Percentiles rank a stretch among this genome's conserved stretches.
Conservation (phyloP, 2,797 vertebrate genomes). For the Coregonus suidteri region DNA sequence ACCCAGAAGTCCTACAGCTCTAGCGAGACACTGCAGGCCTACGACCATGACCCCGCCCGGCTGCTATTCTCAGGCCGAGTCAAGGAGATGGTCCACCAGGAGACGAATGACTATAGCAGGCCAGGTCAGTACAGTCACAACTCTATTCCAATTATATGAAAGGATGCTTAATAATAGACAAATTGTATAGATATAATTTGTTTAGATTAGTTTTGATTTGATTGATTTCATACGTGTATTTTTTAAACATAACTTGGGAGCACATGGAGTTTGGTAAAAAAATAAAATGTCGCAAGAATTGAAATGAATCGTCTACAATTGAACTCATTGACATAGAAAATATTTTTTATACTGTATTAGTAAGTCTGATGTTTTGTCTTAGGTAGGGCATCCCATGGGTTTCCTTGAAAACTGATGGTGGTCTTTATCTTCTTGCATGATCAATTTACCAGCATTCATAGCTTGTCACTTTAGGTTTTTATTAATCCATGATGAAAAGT, state of each 20-base stretch:
- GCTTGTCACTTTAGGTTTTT: background rate
- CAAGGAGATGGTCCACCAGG: conserved; percentile 93
- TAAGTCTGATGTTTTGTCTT: background rate
- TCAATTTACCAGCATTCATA: background rate
- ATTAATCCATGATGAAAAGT: background rate
- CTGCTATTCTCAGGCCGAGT: conserved; percentile 92
- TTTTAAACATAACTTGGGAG: background rate
- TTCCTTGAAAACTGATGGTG: background rate
- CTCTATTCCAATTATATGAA: background rate
- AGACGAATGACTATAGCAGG: conserved; percentile 86
- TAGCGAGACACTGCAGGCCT: conserved; percentile 94
- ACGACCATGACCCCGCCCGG: conserved; percentile 92
- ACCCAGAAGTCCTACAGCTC: conserved; percentile 98
- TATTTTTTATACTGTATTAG: background rate
- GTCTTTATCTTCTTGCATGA: background rate
- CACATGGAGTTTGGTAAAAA: background rate
- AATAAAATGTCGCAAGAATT: background rate
- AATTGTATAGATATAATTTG: background rate
- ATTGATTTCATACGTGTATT: background rate
- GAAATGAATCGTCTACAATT: background rate
- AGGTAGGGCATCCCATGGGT: background rate
- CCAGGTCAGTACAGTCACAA: conserved; percentile 80
- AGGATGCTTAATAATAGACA: background rate
- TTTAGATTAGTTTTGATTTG: background rate
- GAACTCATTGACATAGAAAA: background rate